Base-by-base conservation (phyloP, 2,888 invertebrate genomes). In the Leptopilina syphax region DNA sequence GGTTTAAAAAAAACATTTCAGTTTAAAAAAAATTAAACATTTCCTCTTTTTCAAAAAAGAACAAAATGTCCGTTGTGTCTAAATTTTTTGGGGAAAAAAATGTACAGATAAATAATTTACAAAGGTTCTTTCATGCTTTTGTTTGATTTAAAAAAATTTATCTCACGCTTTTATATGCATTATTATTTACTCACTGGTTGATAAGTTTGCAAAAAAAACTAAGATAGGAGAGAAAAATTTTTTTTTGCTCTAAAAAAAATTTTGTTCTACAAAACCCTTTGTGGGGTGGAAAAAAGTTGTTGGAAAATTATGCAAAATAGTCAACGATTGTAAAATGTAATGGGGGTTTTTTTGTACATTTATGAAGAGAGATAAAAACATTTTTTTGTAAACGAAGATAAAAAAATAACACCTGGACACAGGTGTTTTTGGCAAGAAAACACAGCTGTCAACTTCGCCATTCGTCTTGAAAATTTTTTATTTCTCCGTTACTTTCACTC, bases 351-450 rank as follows among this genome's bases (percentile, higher is more conserved):
- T 9, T 54, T 34, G 34, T 34, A 34, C 34, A 34, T 34, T 34
- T 34, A 73, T 57, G 18, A 54, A n/a, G n/a, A 8, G 57, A 73
- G 57, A 57, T 10, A 57, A 57, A 41, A 44, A 44, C 3, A 2
- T 9, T n/a, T 73, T 73, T 67, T 73, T 57, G 18, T 18, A 18
- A 0, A n/a, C n/a, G 5, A n/a, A 47, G 50, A 41, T 47, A 57
- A 63, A 80, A 65, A 65, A 27, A 44, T 65, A 83, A 82, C 88
- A 89, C 87, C 90, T 87, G 90, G 88, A 87, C 85, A 86, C 90
- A 90, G 90, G 90, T 90, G 90, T 85, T 85, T 84, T 79, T 84
- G 83, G 83, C 81, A 79, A 82, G 83, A 83, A 83, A 83, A 87
- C 85, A 50, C 90, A 90, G 88, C 90, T 90, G 90, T 87, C 87